Evolutionary conservation across 2,797 vertebrate species (phyloP).

Genomic region (Miichthys miiuy): DNA sequence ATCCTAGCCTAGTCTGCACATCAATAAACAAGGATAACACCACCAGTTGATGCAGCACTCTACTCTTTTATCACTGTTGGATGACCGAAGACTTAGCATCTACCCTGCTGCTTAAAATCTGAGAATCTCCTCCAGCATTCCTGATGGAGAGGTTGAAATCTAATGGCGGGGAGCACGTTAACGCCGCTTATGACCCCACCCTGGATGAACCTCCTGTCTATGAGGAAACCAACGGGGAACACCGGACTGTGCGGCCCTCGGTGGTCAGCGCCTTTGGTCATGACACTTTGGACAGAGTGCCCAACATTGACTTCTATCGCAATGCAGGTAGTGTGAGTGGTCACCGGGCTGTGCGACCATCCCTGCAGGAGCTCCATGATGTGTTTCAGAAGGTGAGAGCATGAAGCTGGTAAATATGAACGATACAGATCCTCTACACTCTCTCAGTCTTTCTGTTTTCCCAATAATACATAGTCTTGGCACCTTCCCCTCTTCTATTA

Average conservation of each 20-base stretch:
- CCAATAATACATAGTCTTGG: not conserved
- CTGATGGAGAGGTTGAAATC: conserved; percentile 78
- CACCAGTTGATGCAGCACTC: conserved; percentile 14
- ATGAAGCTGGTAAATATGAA: not conserved
- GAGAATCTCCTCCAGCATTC: conserved; percentile 48
- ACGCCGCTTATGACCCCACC: conserved; percentile 74
- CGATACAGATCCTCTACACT: not conserved
- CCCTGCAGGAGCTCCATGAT: conserved; percentile 95
- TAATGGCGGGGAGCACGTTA: conserved; percentile 72
- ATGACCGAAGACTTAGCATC: conserved; percentile 58
- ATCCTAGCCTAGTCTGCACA: not conserved
- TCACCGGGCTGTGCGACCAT: conserved; percentile 90
- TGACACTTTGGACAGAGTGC: conserved; percentile 94
- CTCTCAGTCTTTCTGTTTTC: not conserved
- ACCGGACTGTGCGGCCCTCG: conserved; percentile 85
- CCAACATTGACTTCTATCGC: conserved; percentile 96
- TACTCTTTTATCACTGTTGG: conserved; percentile 45
- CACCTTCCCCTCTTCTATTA: not conserved
- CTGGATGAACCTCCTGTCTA: conserved; percentile 89
- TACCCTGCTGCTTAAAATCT: conserved; percentile 63
- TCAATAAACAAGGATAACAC: conserved; percentile 42
- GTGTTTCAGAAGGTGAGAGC: conserved; percentile 94
- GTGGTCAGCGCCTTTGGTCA: conserved; percentile 93
- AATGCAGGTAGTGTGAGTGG: conserved; percentile 94
- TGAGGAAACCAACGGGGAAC: conserved; percentile 82